phyloP scores from a whole-genome alignment of 2,113 vertebrate genomes.

The Neodontobutis hainanensis region DNA sequence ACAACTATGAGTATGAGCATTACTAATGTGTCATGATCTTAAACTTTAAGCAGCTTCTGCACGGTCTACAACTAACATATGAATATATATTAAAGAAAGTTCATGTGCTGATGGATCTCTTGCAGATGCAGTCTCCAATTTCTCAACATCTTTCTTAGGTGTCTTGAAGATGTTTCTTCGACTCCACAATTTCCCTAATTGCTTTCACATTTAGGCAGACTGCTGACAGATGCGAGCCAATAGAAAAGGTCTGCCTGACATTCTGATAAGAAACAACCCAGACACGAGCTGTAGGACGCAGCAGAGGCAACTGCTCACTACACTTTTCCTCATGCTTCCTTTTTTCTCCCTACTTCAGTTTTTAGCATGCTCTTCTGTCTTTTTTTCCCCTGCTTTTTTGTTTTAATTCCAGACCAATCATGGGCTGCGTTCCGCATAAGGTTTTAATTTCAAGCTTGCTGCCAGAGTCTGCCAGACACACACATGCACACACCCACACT shows the following conservation, averaged over 20 bases:
- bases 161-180: slow-evolving; percentile 61
- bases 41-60: not conserved
- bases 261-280: slow-evolving; percentile 64
- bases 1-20: not conserved
- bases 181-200: slow-evolving; percentile 71
- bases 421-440: slow-evolving; percentile 62
- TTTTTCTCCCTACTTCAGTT: slow-evolving; percentile 2
- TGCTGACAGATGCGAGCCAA: slow-evolving; percentile 63
- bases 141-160: slow-evolving; percentile 48
- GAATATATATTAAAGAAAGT: too few species aligned
- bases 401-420: slow-evolving; percentile 72
- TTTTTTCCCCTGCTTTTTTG: slow-evolving; percentile 43
- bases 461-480: slow-evolving; percentile 37
- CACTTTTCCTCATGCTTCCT: slow-evolving; percentile 17
- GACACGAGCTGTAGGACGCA: slow-evolving; percentile 43
- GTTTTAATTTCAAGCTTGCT: slow-evolving; percentile 72
- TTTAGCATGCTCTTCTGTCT: slow-evolving; percentile 33
- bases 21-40: not conserved
- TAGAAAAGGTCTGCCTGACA: slow-evolving; percentile 68
- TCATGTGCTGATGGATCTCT: not conserved
- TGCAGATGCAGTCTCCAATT: slow-evolving; percentile 30
- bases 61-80: not conserved
- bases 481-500: slow-evolving; percentile 29
- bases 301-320: slow-evolving; percentile 41
- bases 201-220: slow-evolving; percentile 72